Evolutionary conservation across 1,140 invertebrate species (phyloP).

Genomic region (Drosophila subpulchrella): DNA sequence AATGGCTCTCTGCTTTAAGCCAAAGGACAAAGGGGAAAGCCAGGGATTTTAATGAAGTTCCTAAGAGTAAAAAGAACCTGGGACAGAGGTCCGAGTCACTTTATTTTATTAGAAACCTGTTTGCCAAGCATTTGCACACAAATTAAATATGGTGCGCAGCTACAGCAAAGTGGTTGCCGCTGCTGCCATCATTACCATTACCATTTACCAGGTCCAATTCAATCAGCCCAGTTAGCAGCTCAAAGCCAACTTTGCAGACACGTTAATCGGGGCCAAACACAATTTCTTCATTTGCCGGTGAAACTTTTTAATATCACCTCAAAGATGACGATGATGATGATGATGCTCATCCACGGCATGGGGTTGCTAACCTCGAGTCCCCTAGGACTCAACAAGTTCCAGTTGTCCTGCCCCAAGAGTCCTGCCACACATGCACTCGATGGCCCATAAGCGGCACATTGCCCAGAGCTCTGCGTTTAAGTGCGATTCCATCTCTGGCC

Average conservation of each 20-base stretch:
- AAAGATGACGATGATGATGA: slow-evolving; percentile 14
- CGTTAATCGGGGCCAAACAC: slow-evolving; percentile 61
- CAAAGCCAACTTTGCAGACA: slow-evolving; percentile 45
- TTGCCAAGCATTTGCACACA: slow-evolving; percentile 61
- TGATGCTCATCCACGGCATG: slow-evolving; percentile 6
- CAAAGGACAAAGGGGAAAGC: slow-evolving; percentile 42
- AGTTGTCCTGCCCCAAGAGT: neutral
- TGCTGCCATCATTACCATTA: slow-evolving; percentile 3
- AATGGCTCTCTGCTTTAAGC: slow-evolving; percentile 59
- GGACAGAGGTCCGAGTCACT: too few relatives aligned
- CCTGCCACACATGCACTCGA: slow-evolving; percentile 39
- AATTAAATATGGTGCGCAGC: slow-evolving; percentile 61
- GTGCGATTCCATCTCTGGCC: slow-evolving; percentile 52
- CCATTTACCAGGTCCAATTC: slow-evolving; percentile 47
- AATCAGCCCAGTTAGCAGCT: slow-evolving; percentile 63
- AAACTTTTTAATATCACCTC: slow-evolving; percentile 49
- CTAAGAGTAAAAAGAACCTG: too few relatives aligned
- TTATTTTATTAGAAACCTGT: slow-evolving; percentile 80
- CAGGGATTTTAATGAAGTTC: slow-evolving; percentile 70
- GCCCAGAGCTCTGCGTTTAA: slow-evolving; percentile 51
- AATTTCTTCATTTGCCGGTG: slow-evolving; percentile 64
- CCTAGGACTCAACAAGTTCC: slow-evolving; percentile 25
- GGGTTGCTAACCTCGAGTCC: neutral
- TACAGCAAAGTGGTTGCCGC: slow-evolving; percentile 38
- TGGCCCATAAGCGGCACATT: slow-evolving; percentile 53